phyloP scores from a whole-genome alignment of 2,797 vertebrate species.

The Spheniscus humboldti region DNA sequence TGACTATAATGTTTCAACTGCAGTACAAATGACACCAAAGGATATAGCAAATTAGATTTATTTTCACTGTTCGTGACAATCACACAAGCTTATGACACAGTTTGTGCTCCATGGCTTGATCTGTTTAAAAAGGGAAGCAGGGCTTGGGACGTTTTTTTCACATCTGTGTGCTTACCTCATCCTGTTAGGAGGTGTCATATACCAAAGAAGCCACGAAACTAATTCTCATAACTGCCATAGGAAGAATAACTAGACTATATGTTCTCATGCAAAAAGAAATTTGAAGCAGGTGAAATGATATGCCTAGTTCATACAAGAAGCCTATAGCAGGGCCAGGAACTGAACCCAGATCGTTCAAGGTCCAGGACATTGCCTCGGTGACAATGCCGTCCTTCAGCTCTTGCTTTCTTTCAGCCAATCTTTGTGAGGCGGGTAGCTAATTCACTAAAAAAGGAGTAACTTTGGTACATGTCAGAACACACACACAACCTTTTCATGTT shows the following conservation, averaged over 20 bases:
- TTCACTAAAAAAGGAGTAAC: not conserved
- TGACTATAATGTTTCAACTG: not conserved
- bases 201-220: not conserved
- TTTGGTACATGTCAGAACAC: not conserved
- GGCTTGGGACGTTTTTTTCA: not conserved
- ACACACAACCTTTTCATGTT: not conserved
- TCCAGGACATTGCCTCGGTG: fast-evolving
- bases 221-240: not conserved
- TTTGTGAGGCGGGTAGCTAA: not conserved
- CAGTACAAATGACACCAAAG: not conserved
- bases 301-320: not conserved
- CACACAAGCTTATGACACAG: not conserved
- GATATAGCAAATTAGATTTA: not conserved
- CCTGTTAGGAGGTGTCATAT: not conserved
- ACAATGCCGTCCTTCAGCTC: not conserved
- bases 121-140: not conserved
- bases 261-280: not conserved
- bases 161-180: not conserved
- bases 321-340: not conserved
- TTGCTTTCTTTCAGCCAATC: not conserved
- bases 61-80: not conserved
- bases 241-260: not conserved
- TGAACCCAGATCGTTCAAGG: not conserved
- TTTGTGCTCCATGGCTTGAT: not conserved
- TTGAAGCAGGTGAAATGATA: not conserved